Conservation (phyloP, 30 jellyfish, hydroid and myxozoan species). For the Sanderia malayensis region DNA sequence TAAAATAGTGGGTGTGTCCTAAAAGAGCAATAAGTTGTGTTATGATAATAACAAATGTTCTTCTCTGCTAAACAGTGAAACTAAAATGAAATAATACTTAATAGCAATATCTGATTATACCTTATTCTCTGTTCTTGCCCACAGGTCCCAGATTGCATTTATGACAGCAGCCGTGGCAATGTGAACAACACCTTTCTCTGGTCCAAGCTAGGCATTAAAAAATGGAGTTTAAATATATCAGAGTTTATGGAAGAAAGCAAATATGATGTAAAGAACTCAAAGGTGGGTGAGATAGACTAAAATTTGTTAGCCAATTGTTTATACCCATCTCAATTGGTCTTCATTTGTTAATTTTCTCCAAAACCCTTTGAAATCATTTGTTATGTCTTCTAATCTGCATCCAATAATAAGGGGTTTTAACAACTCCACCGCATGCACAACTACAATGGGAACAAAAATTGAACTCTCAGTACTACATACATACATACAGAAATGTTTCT, state of each 20-base stretch:
- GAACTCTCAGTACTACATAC: too few species aligned
- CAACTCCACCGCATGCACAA: constrained; percentile 46
- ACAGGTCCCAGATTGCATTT: constrained; percentile 77
- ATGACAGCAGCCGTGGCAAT: constrained; percentile 72
- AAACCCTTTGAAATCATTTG: constrained; percentile 39
- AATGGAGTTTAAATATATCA: too few species aligned
- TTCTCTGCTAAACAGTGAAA: background rate
- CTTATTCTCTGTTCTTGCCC: constrained; percentile 74
- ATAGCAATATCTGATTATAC: too few species aligned
- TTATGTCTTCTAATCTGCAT: constrained; percentile 21
- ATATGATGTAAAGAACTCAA: too few species aligned
- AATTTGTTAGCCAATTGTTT: background rate
- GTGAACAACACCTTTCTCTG: constrained; percentile 80
- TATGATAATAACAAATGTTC: too few species aligned
- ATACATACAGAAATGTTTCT: too few species aligned
- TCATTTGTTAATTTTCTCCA: constrained; percentile 68
- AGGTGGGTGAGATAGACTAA: too few species aligned
- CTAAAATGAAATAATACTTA: background rate
- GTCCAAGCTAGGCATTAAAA: constrained; percentile 53
- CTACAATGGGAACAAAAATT: constrained; percentile 8
- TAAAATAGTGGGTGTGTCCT: too few species aligned
- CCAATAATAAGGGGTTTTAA: constrained; percentile 63
- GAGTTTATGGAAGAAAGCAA: too few species aligned
- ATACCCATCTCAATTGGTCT: constrained; percentile 78
- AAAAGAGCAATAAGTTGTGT: too few species aligned